These are phyloP conservation scores for Lucilia cuprina DNA, from an alignment of 1,140 invertebrate genomes.

Conservation along the genomic window DNA sequence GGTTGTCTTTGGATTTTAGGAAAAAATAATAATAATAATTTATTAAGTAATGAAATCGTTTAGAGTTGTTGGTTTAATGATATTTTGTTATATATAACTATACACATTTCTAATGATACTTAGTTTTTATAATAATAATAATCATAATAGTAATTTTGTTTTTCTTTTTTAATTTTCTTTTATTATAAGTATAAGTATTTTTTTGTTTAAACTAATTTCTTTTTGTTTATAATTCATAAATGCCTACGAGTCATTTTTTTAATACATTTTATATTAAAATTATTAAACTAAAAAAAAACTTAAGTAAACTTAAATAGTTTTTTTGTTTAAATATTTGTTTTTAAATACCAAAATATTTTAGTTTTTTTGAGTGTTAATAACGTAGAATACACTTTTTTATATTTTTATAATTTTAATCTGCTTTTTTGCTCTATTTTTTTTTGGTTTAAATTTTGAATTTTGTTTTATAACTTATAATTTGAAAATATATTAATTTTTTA, in stretches of 20 bases:
- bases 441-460: conserved; percentile 45
- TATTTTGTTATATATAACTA: conserved; percentile 38
- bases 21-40: not conserved
- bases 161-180: conserved; percentile 36
- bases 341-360: conserved; percentile 34
- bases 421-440: conserved; percentile 36
- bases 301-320: not conserved
- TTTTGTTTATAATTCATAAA: conserved; percentile 26
- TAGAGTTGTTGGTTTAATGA: conserved; percentile 8
- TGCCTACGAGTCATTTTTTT: conserved; percentile 26
- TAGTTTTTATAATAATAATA: conserved; percentile 21
- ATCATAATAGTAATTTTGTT: conserved; percentile 33
- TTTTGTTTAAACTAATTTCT: conserved; percentile 6
- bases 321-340: not conserved
- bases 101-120: conserved; percentile 40
- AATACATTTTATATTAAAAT: not conserved
- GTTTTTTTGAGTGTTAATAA: conserved; percentile 39
- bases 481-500: not conserved
- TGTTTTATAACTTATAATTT: conserved; percentile 36
- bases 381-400: conserved; percentile 47
- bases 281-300: not conserved
- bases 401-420: conserved; percentile 15
- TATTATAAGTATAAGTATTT: conserved; percentile 45
- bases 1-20: not conserved
- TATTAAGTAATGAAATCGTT: not conserved